A percentile compares a stretch with the other conserved stretches of the same genome.
Evolutionary conservation across 2,797 vertebrate species (phyloP).

Genomic region (Lerista edwardsae): DNA sequence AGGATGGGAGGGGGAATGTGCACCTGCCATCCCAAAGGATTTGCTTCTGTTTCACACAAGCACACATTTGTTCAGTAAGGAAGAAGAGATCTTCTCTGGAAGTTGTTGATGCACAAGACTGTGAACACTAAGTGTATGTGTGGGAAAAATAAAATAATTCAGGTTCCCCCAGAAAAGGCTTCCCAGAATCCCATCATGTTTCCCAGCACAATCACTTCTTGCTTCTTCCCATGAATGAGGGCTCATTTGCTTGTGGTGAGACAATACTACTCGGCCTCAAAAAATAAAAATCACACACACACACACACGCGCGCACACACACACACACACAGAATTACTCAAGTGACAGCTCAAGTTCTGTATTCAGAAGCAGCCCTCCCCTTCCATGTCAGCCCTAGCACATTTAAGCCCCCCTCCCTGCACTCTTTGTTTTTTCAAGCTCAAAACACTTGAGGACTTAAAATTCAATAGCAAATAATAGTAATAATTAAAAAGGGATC

Average conservation of each 20-base stretch:
- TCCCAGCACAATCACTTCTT: not conserved
- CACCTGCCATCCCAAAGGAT: not conserved
- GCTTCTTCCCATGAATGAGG: constrained; percentile 28
- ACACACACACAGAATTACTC: not conserved
- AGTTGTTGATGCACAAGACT: not conserved
- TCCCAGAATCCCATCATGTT: constrained; percentile 4
- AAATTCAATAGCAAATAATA: constrained; percentile 3
- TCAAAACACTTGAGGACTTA: constrained; percentile 41
- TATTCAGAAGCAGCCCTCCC: constrained; percentile 15
- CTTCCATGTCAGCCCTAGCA: not conserved
- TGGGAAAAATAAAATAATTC: not conserved
- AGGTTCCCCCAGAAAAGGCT: not conserved
- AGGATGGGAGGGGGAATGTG: not conserved
- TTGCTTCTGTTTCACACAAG: constrained; percentile 35
- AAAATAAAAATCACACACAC: too few relatives aligned
- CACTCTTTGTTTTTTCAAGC: not conserved
- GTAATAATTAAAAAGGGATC: constrained; percentile 27
- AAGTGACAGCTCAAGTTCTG: constrained; percentile 21
- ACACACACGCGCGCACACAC: too few relatives aligned
- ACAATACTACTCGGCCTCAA: constrained; percentile 23
- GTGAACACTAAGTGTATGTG: not conserved
- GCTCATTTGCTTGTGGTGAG: constrained; percentile 24
- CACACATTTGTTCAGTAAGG: not conserved
- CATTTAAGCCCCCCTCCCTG: not conserved
- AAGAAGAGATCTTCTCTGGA: not conserved